Conservation (phyloP, 92 coral and sea anemone genomes). For the Porites divaricata region DNA sequence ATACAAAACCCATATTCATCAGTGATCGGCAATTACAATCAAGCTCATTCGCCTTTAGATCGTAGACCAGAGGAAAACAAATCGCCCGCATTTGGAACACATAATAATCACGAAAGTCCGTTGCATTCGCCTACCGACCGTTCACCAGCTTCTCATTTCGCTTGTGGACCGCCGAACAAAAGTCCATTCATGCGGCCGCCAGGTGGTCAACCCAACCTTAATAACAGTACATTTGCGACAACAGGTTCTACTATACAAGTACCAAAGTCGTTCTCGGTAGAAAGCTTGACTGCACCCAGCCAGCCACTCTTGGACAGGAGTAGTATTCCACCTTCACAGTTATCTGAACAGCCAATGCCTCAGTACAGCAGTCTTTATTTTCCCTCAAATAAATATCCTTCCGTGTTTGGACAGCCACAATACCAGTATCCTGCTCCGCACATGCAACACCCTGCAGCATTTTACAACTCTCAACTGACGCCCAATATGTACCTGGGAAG, state of each 20-base stretch:
- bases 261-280: slow-evolving; percentile 95
- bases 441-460: slow-evolving; percentile 88
- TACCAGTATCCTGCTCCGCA: slow-evolving; percentile 91
- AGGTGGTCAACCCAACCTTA: slow-evolving; percentile 56
- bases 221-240: slow-evolving; percentile 54
- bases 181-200: slow-evolving; percentile 82
- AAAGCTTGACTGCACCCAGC: slow-evolving; percentile 96
- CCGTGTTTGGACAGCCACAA: slow-evolving; percentile 92
- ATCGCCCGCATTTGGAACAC: slow-evolving; percentile 46
- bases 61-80: slow-evolving; percentile 50
- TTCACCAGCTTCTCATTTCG: slow-evolving; percentile 56
- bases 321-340: slow-evolving; percentile 64
- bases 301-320: slow-evolving; percentile 72
- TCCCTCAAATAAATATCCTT: slow-evolving; percentile 86
- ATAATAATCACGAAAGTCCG: slow-evolving; percentile 68
- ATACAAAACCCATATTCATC: slow-evolving; percentile 73
- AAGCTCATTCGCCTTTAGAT: slow-evolving; percentile 59
- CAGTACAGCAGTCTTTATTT: slow-evolving; percentile 95
- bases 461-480: slow-evolving; percentile 89
- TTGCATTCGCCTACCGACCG: slow-evolving; percentile 83
- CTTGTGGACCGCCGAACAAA: slow-evolving; percentile 83
- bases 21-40: slow-evolving; percentile 56
- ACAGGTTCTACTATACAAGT: slow-evolving; percentile 62
- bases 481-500: slow-evolving; percentile 92
- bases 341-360: slow-evolving; percentile 77